Base-by-base conservation (phyloP, 2,113 vertebrate genomes). In the Salvator merianae region DNA sequence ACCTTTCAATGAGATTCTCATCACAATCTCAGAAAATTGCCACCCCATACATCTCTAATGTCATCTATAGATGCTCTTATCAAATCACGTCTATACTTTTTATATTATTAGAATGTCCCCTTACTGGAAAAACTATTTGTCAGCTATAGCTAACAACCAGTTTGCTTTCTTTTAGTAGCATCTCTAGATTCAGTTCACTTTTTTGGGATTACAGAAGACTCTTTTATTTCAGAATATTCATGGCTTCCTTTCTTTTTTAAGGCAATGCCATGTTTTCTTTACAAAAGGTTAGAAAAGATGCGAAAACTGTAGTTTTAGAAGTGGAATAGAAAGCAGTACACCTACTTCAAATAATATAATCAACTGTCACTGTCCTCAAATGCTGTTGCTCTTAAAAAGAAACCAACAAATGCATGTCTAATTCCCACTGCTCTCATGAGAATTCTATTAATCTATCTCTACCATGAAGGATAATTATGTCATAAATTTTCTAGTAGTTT, bases 381-480 rank as follows among this genome's bases (percentile, higher is more conserved):
- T 59, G 7, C 6, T 53, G 47, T 55, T 81, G 22, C 20, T 81
- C 55, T 71, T 38, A 20, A 72, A 71, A 81, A 55, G 43, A 59
- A 55, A 81, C 24, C 65, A 69, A 50, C 40, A 69, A 50, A 80
- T 69, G 50, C 34, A 36, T 38, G 34, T 40, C 34, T 62, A 40
- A 38, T 73, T 71, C 34, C 30, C 69, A 68, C 14, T 22, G 24
- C 47, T 53, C 13, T 75, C 22, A 77, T 53, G 43, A n/a, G 16
- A 76, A 43, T n/a, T 36, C 2, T 38, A 84, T 38, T 77, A 84
- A 72, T 72, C 26, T 59, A 38, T 26, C 53, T 38, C 26, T 38
- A 82, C n/a, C 36, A 22, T 62, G 36, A 53, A 73, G 2, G 26
- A 82, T 82, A 82, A 82, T 73, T 40, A 59, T 82, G 70, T 9